Percentiles rank a stretch among this genome's conserved stretches.
These are phyloP conservation scores for Oreotrochilus melanogaster DNA, from an alignment of 2,113 vertebrate species.

Conservation along the genomic window DNA sequence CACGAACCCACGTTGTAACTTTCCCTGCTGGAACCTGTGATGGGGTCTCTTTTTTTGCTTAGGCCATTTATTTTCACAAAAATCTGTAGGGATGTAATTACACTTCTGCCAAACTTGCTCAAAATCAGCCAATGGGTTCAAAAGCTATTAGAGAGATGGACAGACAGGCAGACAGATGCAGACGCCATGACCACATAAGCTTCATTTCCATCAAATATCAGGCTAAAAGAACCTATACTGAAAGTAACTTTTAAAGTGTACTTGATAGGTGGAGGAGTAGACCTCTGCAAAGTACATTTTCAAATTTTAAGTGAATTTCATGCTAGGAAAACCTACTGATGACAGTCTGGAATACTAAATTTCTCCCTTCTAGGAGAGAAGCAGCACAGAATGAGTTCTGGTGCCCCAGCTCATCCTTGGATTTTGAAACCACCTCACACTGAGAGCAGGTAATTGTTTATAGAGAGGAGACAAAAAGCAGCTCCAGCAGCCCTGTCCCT, in stretches of 20 bases:
- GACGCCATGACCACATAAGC: background rate
- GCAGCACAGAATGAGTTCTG: background rate
- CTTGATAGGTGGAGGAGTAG: background rate
- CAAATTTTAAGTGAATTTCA: slow-evolving; percentile 44
- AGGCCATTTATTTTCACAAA: background rate
- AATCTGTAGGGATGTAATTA: background rate
- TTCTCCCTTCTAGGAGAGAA: background rate
- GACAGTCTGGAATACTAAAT: slow-evolving; percentile 18
- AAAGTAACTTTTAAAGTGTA: slow-evolving; percentile 20
- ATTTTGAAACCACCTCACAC: background rate
- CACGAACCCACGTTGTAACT: background rate
- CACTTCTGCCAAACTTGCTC: background rate
- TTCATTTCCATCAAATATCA: background rate
- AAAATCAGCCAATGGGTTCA: background rate
- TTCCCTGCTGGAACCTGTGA: background rate
- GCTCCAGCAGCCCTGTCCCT: background rate
- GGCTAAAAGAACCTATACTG: background rate
- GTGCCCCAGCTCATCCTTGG: background rate
- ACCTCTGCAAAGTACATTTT: slow-evolving; percentile 23
- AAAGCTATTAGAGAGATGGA: slow-evolving; percentile 2
- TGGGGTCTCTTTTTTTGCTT: background rate
- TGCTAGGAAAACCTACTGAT: background rate
- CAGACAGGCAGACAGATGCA: background rate
- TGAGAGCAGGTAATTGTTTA: background rate
- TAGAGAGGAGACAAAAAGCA: background rate